Evolutionary conservation across 2,888 invertebrate species (phyloP), one percentile per base, ranked within the genome.

Genomic region (Leucozona laternaria): DNA sequence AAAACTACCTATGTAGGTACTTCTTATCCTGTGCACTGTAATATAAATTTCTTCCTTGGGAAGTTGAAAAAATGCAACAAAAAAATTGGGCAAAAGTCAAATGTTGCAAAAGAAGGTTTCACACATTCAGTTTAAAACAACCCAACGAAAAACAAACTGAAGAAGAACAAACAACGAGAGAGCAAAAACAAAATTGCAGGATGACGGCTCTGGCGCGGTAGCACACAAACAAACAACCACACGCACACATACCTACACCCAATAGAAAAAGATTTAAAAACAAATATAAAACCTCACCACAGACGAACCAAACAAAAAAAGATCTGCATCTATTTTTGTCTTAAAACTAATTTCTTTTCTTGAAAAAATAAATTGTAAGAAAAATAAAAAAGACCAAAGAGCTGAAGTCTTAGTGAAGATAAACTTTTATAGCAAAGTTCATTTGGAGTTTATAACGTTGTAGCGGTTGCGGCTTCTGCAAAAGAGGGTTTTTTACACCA

Each of bases 341-440:
- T 85, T 81, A 77, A 85, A 85, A 85, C 85, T 77, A 85, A 85
- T 85, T 85, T 85, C 77, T 55, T 62, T 85, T 55, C 72, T 81
- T 64, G n/a, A 11, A 37, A 48, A 66, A 34, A 66, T 15, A 66
- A 34, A 50, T 22, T 48, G 2, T 15, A 68, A 37, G n/a, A n/a
- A 6, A n/a, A 53, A 64, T 50, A 50, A 58, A 76, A 5, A 2
- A n/a, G 25, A 22, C 22, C 20, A 20, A 22, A 53, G 13, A 45
- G 7, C 22, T 53, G 17, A 28, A 57, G 28, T 66, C 79, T 72
- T 37, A 53, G 28, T 53, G 25, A 40, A 60, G 71, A 75, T 64
- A 86, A 78, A 73, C 78, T 86, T 81, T 82, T 55, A 58, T 48
- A 73, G 58, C 75, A 82, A 82, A 86, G 86, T 86, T 86, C 86